Base-by-base conservation (phyloP, 2,113 vertebrate species). In the Microcebus lehilahytsara region DNA sequence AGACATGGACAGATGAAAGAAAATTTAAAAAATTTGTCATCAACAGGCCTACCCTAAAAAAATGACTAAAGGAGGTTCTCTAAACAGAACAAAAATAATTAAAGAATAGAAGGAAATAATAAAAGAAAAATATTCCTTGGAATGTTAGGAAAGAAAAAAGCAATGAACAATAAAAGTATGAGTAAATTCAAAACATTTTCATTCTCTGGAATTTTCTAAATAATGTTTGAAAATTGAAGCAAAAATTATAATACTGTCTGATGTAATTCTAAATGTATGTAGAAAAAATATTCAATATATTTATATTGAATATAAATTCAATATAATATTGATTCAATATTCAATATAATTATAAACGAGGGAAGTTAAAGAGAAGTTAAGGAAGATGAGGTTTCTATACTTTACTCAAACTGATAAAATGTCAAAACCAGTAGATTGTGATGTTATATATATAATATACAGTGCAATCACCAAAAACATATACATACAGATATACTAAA, bases 31-130 rank as follows among this genome's bases (percentile, higher is more conserved):
- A 93, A 88, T 78, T 49, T 83, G 27, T 83, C 2, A 25, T 19
- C 34, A 74, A 77, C 6, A 83, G 46, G 22, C 11, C 17, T 69
- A 62, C 53, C 49, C 22, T 91, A 60, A 85, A 85, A 46, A 32
- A 67, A 92, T 25, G 4, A 9, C 46, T 25, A 71, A 60, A 71
- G 5, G 11, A 93, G 42, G 12, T 62, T 78, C 27, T 93, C 20
- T 77, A 78, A 69, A 51, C 34, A 71, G 53, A 89, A 27, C 27
- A 64, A 64, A 64, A 64, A 64, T 64, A 51, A 71, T 42, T 11
- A 27, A 93, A 84, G 78, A 77, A 93, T 89, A 75, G 69, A 89
- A 93, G 27, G 71, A 37, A 89, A 79, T n/a, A 42, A 42, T 27
- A 42, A 42, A 74, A 74, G 22, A 74, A 74, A 74, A 74, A 42